Base-by-base conservation (phyloP, 2,888 invertebrate genomes). In the Drosophila helvetica region DNA sequence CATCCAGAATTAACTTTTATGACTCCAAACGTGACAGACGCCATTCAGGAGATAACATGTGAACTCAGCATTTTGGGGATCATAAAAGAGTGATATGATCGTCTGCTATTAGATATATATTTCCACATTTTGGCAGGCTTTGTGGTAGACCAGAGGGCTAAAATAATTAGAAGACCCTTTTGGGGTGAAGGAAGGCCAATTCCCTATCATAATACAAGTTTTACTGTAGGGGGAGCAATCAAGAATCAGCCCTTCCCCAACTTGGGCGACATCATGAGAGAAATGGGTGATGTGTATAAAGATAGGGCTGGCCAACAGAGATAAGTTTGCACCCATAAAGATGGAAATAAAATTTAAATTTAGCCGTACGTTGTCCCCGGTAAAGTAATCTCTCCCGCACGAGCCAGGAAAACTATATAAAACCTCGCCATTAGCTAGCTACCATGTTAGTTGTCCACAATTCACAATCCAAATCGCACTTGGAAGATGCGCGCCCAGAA, bases 11-110 rank as follows among this genome's bases (percentile, higher is more conserved):
- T 7, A 33, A 2, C 10, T 6, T 54, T 43, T 51, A 57, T 45
- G 15, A 30, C 18, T 50, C 1, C 33, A 74, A 71, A 71, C 71
- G 71, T 71, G 74, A 64, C 38, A 74, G 27, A 51, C 48, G 33
- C 45, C 25, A 53, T 45, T 56, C 33, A 54, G 27, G 9, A 45
- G 27, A 48, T 30, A 25, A 18, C 66, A 71, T 48, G 66, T 74
- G 74, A 71, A 8, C 22, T 30, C 43, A 51, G 50, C 46, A 43
- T 48, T 62, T 70, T 53, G 45, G 50, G 17, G 17, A 56, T 47
- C 62, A 62, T 47, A 25, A 38, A 47, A 10, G 9, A 12, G 48
- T 18, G 22, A 55, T 48, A n/a, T 55, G 65, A 55, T 15, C 7
- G 8, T 27, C 27, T 27, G 27, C 27, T 2, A 7, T 7, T 27